Percentiles rank a stretch among this genome's conserved stretches.
These are phyloP conservation scores for Dendronephthya gigantea DNA, from an alignment of 64 coral and sea anemone species.

Conservation along the genomic window DNA sequence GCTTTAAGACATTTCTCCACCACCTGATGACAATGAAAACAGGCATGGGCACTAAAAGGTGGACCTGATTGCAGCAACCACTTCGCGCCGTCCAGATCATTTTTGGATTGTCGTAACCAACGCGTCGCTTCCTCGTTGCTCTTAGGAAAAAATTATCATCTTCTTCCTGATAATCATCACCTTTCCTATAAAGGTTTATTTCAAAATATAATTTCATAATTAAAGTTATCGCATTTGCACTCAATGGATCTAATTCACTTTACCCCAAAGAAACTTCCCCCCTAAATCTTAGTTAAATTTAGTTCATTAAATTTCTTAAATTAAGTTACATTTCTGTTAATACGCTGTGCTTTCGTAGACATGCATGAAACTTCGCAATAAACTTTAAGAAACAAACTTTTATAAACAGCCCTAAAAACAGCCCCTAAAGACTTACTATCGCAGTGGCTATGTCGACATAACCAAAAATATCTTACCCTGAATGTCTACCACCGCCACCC, in stretches of 20 bases:
- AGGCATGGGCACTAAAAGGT: neutral
- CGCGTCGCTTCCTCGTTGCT: neutral
- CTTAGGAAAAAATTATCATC: neutral
- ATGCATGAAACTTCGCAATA: too few species aligned
- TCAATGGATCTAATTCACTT: too few species aligned
- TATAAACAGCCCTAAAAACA: too few species aligned
- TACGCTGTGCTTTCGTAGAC: too few species aligned
- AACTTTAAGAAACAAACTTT: too few species aligned
- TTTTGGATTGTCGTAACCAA: neutral
- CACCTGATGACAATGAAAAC: neutral
- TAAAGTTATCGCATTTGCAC: too few species aligned
- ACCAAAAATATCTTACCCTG: conserved; percentile 23
- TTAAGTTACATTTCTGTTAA: too few species aligned
- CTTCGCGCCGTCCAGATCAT: neutral
- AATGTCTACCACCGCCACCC: too few species aligned
- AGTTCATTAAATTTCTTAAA: too few species aligned
- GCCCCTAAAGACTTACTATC: conserved; percentile 50
- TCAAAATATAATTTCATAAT: neutral
- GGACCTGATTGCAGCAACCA: neutral
- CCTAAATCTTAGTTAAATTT: too few species aligned
- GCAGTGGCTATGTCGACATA: conserved; percentile 73
- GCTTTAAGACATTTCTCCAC: neutral
- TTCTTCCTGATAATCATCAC: neutral
- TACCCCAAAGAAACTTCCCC: too few species aligned
- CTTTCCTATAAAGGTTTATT: neutral